Conservation (phyloP, 2,888 invertebrate species). For the Polydrusus tereticollis region DNA sequence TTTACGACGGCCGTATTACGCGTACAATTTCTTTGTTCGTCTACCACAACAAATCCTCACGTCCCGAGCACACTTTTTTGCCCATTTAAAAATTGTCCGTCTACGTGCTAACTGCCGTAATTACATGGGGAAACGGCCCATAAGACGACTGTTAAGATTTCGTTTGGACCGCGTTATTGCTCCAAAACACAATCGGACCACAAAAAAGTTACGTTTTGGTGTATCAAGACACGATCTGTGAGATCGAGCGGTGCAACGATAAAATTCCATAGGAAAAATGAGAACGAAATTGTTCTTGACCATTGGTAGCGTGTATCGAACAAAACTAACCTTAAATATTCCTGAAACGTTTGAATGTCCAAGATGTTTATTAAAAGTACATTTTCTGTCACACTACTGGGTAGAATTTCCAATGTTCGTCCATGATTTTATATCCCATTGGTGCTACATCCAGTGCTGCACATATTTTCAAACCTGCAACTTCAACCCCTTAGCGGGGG, state of each 20-base stretch:
- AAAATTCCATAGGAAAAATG: constrained; percentile 30
- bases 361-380: too few species aligned
- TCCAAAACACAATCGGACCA: constrained; percentile 30
- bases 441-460: too few species aligned
- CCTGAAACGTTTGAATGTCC: too few species aligned
- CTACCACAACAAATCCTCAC: constrained; percentile 33
- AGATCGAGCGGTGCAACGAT: constrained; percentile 26
- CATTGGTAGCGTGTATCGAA: too few species aligned
- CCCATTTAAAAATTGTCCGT: constrained; percentile 29
- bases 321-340: too few species aligned
- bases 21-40: constrained; percentile 21
- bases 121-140: constrained; percentile 35
- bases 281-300: background rate
- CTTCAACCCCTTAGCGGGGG: too few species aligned
- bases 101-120: constrained; percentile 43
- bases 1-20: constrained; percentile 16
- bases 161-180: constrained; percentile 36
- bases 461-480: too few species aligned
- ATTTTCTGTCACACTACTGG: too few species aligned
- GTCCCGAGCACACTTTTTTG: constrained; percentile 36
- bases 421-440: too few species aligned
- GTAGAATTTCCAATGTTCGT: too few species aligned
- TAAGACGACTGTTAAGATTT: constrained; percentile 45
- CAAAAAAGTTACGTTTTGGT: constrained; percentile 32
- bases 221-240: constrained; percentile 46